Base-by-base conservation (phyloP, 92 coral and sea anemone genomes). In the Umimayanthus chanpuru region DNA sequence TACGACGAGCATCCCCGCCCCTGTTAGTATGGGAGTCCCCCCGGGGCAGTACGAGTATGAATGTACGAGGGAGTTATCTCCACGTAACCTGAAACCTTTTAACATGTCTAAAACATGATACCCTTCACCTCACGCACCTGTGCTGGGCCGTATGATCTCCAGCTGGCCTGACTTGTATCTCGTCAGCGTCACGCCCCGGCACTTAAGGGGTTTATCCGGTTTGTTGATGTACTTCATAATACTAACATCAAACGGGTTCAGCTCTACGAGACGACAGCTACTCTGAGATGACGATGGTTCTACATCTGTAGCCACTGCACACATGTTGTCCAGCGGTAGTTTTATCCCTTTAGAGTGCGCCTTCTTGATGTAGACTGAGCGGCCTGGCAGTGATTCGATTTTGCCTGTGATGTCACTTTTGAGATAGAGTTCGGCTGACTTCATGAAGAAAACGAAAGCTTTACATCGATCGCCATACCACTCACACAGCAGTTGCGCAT, bases 191-290 rank as follows among this genome's bases (percentile, higher is more conserved):
- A 43, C 82, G 2, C 98, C 99, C 41, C 87, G 92, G 25, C 99
- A 97, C 18, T 78, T 74, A 38, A 94, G 86, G 53, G 92, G 91
- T 25, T 36, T 72, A 20, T 72, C 85, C 36, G 92, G 93, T 65
- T 87, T 83, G 29, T 89, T 43, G 29, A 97, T 90, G 55, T 80
- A 90, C 89, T 92, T 88, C 88, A 92, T 89, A 18, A 97, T 92
- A 78, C 82, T 79, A 26, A 79, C 92, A 80, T 97, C 89, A 73
- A 91, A 93, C 20, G 99, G 98, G 89, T 97, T 95, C 91, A 95
- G 90, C 84, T 90, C 94, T 3, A 96, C 93, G 25, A 97, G 72
- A 43, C 72, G 92, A 82, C 99, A 97, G 38, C 85, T 90, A 21
- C 85, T 88, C 23, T 89, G 73, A 3, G 58, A 29, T 65, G 90